phyloP scores from a whole-genome alignment of 1,140 invertebrate genomes.

The Anoplolepis gracilipes region DNA sequence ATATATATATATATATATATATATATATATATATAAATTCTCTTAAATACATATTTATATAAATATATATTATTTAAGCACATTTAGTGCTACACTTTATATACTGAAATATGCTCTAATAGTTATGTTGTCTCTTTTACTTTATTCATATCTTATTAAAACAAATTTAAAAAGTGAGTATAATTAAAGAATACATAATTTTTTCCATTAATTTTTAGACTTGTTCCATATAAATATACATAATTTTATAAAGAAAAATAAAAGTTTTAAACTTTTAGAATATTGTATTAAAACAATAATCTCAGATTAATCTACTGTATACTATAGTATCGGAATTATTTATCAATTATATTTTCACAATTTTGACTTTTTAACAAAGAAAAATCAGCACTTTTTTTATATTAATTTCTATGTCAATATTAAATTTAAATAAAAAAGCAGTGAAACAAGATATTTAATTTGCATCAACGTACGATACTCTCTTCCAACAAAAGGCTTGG shows the following conservation, averaged over 20 bases:
- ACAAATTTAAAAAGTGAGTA: neutral
- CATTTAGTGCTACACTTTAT: neutral
- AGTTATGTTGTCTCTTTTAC: neutral
- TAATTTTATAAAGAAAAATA: neutral
- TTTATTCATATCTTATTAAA: neutral
- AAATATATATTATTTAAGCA: neutral
- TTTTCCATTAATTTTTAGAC: neutral
- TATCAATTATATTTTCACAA: neutral
- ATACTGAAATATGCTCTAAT: neutral
- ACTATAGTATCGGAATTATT: neutral
- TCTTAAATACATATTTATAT: neutral
- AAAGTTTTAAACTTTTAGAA: neutral
- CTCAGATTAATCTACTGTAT: neutral
- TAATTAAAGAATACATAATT: neutral
- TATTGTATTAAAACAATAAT: neutral
- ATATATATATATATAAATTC: neutral
- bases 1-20: no score
- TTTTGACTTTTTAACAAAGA: neutral
- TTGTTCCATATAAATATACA: neutral
- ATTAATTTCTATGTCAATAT: neutral
- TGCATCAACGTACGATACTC: slow-evolving; percentile 17
- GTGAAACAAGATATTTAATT: slow-evolving; percentile 40
- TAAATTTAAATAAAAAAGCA: neutral
- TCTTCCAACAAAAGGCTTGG: slow-evolving; percentile 24
- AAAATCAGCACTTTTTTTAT: neutral